Conservation (phyloP, 2,797 vertebrate species). For the Pangasius djambal region DNA sequence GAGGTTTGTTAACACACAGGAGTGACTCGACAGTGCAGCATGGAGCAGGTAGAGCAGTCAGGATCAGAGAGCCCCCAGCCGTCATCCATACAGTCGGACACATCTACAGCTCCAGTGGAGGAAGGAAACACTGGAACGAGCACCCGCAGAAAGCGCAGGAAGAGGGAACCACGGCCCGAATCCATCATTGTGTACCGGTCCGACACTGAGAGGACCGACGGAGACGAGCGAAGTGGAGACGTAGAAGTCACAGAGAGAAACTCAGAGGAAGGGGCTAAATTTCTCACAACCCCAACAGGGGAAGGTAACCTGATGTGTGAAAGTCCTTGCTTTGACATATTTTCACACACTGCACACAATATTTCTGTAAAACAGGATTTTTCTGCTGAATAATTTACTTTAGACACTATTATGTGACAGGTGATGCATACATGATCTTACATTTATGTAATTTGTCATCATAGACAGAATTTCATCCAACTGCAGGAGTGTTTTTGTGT, state of each 20-base stretch:
- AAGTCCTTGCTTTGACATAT: not conserved
- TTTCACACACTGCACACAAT: not conserved
- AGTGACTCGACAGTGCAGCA: constrained; percentile 48
- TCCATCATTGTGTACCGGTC: constrained; percentile 95
- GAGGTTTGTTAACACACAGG: constrained; percentile 13
- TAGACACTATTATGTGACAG: not conserved
- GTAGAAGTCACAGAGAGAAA: constrained; percentile 79
- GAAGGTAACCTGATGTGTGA: constrained; percentile 77
- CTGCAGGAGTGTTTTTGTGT: not conserved
- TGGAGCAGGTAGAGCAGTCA: constrained; percentile 76
- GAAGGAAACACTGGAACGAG: constrained; percentile 80
- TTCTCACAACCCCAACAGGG: constrained; percentile 82
- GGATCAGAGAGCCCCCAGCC: constrained; percentile 79
- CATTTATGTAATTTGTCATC: not conserved
- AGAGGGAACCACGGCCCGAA: constrained; percentile 89
- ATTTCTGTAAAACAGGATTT: constrained; percentile 10
- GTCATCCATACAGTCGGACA: constrained; percentile 79
- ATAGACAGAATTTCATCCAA: not conserved
- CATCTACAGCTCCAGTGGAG: constrained; percentile 68
- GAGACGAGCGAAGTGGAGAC: constrained; percentile 81
- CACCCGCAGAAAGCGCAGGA: constrained; percentile 88
- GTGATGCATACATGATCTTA: not conserved
- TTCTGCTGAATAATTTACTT: constrained; percentile 7
- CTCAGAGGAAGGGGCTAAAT: constrained; percentile 88
- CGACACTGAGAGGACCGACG: constrained; percentile 82